Conservation (phyloP, 2,888 invertebrate genomes). For the Heliconius ethilla region DNA sequence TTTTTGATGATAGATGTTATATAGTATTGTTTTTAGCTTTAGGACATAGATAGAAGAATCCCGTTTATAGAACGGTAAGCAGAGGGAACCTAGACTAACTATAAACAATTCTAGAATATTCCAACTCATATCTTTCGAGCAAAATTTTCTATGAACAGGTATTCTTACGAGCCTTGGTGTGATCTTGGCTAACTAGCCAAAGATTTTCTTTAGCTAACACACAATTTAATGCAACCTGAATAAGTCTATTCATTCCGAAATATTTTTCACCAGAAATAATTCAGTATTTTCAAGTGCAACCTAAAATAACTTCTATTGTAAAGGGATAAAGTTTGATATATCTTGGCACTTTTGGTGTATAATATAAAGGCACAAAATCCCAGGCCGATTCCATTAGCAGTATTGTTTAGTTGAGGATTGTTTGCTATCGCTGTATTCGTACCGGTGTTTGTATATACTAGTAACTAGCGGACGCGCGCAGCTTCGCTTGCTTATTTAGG, state of each 20-base stretch:
- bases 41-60: too few relatives aligned
- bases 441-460: slow-evolving; percentile 12
- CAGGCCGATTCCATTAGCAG: slow-evolving; percentile 21
- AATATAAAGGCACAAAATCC: slow-evolving; percentile 8
- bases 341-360: not conserved
- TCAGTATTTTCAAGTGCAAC: not conserved
- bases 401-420: slow-evolving; percentile 24
- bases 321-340: not conserved
- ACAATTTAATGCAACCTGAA: slow-evolving; percentile 11
- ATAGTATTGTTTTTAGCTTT: not conserved
- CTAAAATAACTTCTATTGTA: not conserved
- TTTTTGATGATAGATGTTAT: not conserved
- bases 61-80: not conserved
- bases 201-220: slow-evolving; percentile 10
- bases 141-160: not conserved
- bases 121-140: not conserved
- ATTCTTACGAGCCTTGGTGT: not conserved
- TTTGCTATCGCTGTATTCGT: slow-evolving; percentile 21
- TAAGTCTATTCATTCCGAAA: slow-evolving; percentile 15
- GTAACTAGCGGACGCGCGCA: too few relatives aligned
- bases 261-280: slow-evolving; percentile 13
- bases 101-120: not conserved
- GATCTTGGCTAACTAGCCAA: slow-evolving; percentile 5
- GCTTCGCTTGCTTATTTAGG: too few relatives aligned
- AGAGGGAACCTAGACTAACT: not conserved